A percentile compares a stretch with the other conserved stretches of the same genome.
Evolutionary conservation across 2,888 invertebrate genomes (phyloP).

Genomic region (Branchellion lobata): DNA sequence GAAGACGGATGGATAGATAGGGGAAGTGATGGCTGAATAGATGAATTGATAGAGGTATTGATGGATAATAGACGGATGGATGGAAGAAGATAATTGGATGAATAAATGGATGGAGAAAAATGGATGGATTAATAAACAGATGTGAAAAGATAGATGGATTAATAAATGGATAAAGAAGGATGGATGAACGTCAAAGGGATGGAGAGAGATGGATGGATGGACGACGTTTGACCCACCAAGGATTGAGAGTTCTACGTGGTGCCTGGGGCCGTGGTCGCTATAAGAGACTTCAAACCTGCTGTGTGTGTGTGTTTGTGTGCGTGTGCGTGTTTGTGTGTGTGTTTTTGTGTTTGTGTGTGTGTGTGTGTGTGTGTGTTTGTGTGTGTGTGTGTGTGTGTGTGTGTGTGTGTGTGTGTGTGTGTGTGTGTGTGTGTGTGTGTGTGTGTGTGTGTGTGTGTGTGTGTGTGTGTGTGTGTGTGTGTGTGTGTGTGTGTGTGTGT

Average conservation of each 20-base stretch:
- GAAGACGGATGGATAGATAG: too few relatives aligned
- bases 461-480: background rate
- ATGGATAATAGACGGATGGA: too few relatives aligned
- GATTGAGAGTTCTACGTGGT: background rate
- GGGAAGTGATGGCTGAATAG: too few relatives aligned
- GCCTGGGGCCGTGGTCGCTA: background rate
- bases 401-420: background rate
- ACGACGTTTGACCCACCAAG: background rate
- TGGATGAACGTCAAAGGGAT: too few relatives aligned
- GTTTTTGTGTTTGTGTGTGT: background rate
- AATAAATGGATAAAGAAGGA: too few relatives aligned
- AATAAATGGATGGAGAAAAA: too few relatives aligned
- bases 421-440: background rate
- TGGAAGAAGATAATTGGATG: too few relatives aligned
- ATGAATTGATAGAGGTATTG: too few relatives aligned
- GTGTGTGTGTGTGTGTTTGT: background rate
- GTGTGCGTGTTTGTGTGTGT: background rate
- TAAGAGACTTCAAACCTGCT: constrained; percentile 17
- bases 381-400: background rate
- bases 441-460: background rate
- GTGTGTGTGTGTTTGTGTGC: background rate
- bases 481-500: background rate
- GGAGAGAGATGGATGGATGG: too few relatives aligned
- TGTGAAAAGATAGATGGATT: too few relatives aligned
- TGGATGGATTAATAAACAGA: too few relatives aligned